Evolutionary conservation across 2,113 vertebrate species (phyloP).

Genomic region (Eurystomus gularis): DNA sequence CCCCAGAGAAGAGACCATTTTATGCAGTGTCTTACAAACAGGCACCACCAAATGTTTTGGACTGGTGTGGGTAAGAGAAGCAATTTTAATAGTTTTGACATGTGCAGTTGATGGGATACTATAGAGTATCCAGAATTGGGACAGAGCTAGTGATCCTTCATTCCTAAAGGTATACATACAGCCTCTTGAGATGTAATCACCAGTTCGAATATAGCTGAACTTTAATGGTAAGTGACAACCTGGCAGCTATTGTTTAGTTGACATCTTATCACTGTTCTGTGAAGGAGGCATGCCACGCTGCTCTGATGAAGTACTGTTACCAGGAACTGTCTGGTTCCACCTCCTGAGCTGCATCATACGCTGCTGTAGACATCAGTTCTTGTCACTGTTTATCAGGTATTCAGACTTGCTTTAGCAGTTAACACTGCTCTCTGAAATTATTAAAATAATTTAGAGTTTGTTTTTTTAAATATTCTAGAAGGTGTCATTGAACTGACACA

Average conservation of each 20-base stretch:
- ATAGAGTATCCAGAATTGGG: rapidly evolving
- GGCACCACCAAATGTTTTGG: neutral
- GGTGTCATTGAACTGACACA: neutral
- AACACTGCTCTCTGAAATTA: neutral
- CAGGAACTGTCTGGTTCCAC: neutral
- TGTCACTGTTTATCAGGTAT: neutral
- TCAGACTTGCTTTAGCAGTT: neutral
- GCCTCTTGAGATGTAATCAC: neutral
- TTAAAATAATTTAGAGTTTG: neutral
- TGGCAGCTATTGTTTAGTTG: neutral
- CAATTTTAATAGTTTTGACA: neutral
- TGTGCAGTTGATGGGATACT: neutral
- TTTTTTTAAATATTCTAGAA: neutral
- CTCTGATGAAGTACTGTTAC: neutral
- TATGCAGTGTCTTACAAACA: neutral
- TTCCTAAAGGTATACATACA: neutral
- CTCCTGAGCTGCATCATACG: rapidly evolving
- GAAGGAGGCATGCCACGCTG: neutral
- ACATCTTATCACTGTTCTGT: neutral
- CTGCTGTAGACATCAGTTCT: neutral
- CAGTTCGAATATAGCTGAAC: neutral
- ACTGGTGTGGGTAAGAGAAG: neutral
- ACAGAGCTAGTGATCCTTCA: neutral
- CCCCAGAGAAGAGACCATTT: neutral
- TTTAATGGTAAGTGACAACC: neutral